Evolutionary conservation across 2,888 invertebrate species (phyloP), one percentile per base, ranked within the genome.

Genomic region (Osmoderma eremita): DNA sequence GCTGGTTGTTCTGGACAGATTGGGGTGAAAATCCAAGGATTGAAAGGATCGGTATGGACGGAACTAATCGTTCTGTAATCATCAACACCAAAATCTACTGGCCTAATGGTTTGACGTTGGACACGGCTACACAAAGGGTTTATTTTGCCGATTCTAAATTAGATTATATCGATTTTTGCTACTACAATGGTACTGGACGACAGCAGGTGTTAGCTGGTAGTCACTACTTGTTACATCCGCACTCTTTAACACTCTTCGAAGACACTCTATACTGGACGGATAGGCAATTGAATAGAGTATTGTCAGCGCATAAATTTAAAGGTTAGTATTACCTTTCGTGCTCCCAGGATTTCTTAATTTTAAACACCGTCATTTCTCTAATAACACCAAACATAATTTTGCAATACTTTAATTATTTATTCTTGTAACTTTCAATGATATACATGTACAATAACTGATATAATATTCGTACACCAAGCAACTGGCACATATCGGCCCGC

Each of bases 11-110:
- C 86, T 99, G 98, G 98, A 96, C 97, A 0, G 98, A 99, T 82
- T 98, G 98, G 98, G 98, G 98, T 45, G 95, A 97, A 81, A 93
- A 97, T 83, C 98, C 99, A 0, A 86, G 97, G 0, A 93, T 99
- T 67, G 98, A 99, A 80, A 86, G 97, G 66, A 92, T 97, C 4
- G 97, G 97, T 13, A 94, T 99, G 94, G 98, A 99, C 79, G 98
- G 98, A 0, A 90, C 90, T 0, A 91, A 91, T 76, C 87, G 97
- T 3, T 87, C 87, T 15, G 89, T 90, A 0, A 95, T 98, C 58
- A 92, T 98, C 53, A 92, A 90, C 48, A 95, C 95, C 0, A 97
- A 97, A 80, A 95, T 99, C 69, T 98, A 95, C 83, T 98, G 98
- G 98, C 98, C 98, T 0, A 98, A 98, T 79, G 98, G 98, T 0